These are phyloP conservation scores for Lithodes maja DNA, from an alignment of 2,888 invertebrate species.

Conservation along the genomic window DNA sequence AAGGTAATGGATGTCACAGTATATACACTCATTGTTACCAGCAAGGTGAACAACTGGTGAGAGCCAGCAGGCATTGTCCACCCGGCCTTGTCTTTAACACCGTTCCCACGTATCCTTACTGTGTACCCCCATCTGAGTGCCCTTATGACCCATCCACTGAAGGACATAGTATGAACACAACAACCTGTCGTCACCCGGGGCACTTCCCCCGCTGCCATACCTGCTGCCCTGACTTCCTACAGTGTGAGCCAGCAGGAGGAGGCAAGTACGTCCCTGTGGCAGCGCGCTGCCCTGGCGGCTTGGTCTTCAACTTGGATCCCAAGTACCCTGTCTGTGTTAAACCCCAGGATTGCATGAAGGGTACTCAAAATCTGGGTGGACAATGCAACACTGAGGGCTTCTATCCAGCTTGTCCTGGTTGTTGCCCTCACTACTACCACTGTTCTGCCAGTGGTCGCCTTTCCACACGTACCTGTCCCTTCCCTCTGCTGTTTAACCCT, in stretches of 20 bases:
- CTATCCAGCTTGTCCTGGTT: slow-evolving; percentile 49
- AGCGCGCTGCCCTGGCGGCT: slow-evolving; percentile 31
- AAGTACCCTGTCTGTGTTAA: slow-evolving; percentile 44
- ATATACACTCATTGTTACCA: slow-evolving; percentile 48
- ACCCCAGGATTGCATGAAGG: slow-evolving; percentile 27
- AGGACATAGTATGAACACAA: slow-evolving; percentile 33
- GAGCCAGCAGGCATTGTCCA: slow-evolving; percentile 31
- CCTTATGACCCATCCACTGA: slow-evolving; percentile 43
- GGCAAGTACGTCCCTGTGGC: slow-evolving; percentile 27
- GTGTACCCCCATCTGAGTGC: slow-evolving; percentile 44
- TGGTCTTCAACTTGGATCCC: slow-evolving; percentile 55
- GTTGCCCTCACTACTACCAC: slow-evolving; percentile 48
- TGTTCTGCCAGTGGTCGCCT: slow-evolving; percentile 41
- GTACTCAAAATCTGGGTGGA: background rate
- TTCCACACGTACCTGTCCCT: slow-evolving; percentile 34
- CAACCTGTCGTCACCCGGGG: slow-evolving; percentile 49
- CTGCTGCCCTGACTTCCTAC: slow-evolving; percentile 52
- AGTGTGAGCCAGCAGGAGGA: slow-evolving; percentile 5
- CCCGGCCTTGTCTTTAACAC: slow-evolving; percentile 49
- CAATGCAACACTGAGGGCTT: slow-evolving; percentile 32
- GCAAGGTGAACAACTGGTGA: slow-evolving; percentile 12
- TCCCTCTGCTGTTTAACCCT: slow-evolving; percentile 49
- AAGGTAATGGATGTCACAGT: slow-evolving; percentile 1
- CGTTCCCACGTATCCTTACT: slow-evolving; percentile 48
- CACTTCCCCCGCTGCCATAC: slow-evolving; percentile 47